Evolutionary conservation across 2,113 vertebrate genomes (phyloP).

Genomic region (Platanista minor): DNA sequence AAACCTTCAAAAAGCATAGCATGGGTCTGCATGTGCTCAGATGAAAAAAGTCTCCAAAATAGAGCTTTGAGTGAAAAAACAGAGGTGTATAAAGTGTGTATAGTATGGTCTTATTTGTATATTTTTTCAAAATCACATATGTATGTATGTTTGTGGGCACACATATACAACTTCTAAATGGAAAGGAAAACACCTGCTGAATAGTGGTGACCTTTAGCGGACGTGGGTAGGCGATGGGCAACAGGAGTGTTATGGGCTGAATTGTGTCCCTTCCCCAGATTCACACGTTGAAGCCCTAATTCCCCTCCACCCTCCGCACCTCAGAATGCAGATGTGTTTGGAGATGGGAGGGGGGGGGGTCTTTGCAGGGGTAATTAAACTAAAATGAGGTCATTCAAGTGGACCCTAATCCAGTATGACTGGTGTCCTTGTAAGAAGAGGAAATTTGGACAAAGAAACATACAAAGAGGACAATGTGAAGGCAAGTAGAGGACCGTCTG

Average conservation of each 20-base stretch:
- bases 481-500: rapidly evolving
- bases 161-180: not conserved
- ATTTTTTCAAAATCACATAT: not conserved
- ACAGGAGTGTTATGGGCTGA: rapidly evolving
- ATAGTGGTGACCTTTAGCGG: not conserved
- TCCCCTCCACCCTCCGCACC: not conserved
- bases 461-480: not conserved
- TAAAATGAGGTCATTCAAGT: not conserved
- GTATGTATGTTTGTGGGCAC: not conserved
- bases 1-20: not conserved
- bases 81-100: not conserved
- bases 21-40: not conserved
- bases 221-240: not conserved
- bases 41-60: not conserved
- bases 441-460: not conserved
- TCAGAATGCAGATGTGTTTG: not conserved
- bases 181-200: not conserved
- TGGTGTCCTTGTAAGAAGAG: not conserved
- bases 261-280: not conserved
- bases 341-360: not conserved
- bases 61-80: not conserved
- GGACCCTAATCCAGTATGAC: not conserved
- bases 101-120: not conserved
- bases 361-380: not conserved
- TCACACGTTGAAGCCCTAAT: not conserved